Conservation (phyloP, 2,797 vertebrate genomes). For the Scolopax rusticola region DNA sequence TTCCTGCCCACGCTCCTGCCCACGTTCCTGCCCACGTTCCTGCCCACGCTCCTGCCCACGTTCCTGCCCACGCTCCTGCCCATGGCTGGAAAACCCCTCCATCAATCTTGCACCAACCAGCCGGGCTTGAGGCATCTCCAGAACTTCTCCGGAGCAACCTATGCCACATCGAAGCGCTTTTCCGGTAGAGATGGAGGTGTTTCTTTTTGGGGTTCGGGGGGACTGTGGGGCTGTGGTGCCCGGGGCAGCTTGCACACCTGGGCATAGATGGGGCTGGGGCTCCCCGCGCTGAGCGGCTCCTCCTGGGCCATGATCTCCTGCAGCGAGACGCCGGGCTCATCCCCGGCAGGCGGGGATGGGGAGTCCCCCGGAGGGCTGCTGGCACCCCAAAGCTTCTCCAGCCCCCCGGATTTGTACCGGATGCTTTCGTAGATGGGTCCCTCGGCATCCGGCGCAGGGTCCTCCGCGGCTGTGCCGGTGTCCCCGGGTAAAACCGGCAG, state of each 20-base stretch:
- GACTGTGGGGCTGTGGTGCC: accelerated
- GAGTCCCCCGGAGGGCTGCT: background rate
- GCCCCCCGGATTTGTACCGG: background rate
- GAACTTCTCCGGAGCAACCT: background rate
- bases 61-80: background rate
- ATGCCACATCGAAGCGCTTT: background rate
- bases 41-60: background rate
- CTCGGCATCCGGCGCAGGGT: accelerated
- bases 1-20: too few species aligned
- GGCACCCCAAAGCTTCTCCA: background rate
- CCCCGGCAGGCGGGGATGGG: accelerated
- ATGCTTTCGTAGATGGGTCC: slow-evolving; percentile 38
- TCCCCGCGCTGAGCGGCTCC: background rate
- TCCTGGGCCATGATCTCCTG: background rate
- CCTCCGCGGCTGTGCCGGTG: accelerated
- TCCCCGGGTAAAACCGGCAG: background rate
- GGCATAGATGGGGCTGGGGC: background rate
- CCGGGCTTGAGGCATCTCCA: background rate
- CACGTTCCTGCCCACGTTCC: background rate
- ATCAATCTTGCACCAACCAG: background rate
- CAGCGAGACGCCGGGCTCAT: accelerated
- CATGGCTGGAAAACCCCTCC: background rate
- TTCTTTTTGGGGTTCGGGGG: background rate
- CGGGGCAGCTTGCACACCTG: background rate
- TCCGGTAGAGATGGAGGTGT: background rate